A percentile compares a stretch with the other conserved stretches of the same genome.
Evolutionary conservation across 2,113 vertebrate species (phyloP).

Genomic region (Chloropsis cyanopogon): DNA sequence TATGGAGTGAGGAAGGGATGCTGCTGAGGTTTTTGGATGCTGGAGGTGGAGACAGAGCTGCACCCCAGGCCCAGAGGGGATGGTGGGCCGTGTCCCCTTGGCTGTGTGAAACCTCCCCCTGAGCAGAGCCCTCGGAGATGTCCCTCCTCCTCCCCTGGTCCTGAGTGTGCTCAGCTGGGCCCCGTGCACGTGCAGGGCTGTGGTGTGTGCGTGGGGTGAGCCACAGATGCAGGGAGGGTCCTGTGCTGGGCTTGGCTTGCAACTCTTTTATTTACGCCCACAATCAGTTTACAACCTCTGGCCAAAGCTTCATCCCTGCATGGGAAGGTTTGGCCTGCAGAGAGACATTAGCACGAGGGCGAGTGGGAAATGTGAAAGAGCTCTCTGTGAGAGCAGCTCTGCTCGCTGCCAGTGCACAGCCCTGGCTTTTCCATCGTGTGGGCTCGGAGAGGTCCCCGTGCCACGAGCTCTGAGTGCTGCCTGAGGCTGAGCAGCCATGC

Average conservation of each 20-base stretch:
- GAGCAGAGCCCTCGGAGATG: neutral
- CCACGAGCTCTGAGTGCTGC: rapidly evolving
- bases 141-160: neutral
- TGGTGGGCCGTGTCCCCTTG: neutral
- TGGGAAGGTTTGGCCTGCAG: neutral
- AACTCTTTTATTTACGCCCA: neutral
- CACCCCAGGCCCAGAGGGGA: neutral
- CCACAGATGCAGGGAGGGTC: neutral
- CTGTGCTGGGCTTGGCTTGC: neutral
- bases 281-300: conserved; percentile 4
- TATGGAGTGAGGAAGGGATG: neutral
- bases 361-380: neutral
- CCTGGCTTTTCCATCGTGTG: neutral
- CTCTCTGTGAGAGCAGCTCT: neutral
- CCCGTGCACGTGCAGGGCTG: rapidly evolving
- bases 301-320: neutral
- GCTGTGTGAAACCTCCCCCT: neutral
- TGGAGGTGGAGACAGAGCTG: neutral
- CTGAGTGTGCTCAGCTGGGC: neutral
- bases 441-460: rapidly evolving
- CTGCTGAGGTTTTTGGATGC: neutral
- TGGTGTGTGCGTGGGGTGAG: neutral
- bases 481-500: neutral
- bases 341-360: neutral
- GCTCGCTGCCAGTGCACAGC: neutral